Evolutionary conservation across 2,888 invertebrate genomes (phyloP), one percentile per base, ranked within the genome.

Genomic region (Timandra comae): DNA sequence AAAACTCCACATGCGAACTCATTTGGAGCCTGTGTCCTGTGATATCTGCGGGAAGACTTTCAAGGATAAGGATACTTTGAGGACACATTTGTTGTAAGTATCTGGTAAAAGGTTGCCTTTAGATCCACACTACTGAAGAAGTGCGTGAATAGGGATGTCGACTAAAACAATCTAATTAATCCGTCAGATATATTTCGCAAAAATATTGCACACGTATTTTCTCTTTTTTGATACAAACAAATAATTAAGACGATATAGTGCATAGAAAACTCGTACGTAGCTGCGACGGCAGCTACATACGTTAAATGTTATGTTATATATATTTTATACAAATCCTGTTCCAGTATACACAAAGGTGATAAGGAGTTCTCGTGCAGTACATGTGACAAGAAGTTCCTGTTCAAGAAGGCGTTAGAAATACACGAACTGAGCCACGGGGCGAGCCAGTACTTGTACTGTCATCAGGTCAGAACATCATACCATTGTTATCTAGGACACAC

Each of bases 31-130:
- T 0, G 75, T 70, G 37, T 63, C 67, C 26, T 84, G 84, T 24
- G 71, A 75, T 3, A 49, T 71, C 1, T 84, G 84, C 33, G 75
- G 58, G 1, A 81, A 81, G 38, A 67, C 66, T 0, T 80, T 81
- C 42, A 35, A 65, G 0, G 80, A 82, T 35, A 49, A 63, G 5
- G 65, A 68, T 0, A 72, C 82, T 1, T 45, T 84, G 1, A 36
- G 66, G 6, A 76, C 77, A 0, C 84, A 84, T 21, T 41, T 79
- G 0, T 79, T 79, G 84, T 84, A 16, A 79, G 81, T 65, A n/a
- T n/a, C n/a, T n/a, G n/a, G n/a, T n/a, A n/a, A n/a, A n/a, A n/a
- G n/a, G n/a, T n/a, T n/a, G n/a, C n/a, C n/a, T n/a, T n/a, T n/a
- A n/a, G n/a, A n/a, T n/a, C n/a, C n/a, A 31, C 7, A 0, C 4